Evolutionary conservation across 2,113 vertebrate genomes (phyloP), one percentile per base, ranked within the genome.

Genomic region (Drymodes brunneopygia): DNA sequence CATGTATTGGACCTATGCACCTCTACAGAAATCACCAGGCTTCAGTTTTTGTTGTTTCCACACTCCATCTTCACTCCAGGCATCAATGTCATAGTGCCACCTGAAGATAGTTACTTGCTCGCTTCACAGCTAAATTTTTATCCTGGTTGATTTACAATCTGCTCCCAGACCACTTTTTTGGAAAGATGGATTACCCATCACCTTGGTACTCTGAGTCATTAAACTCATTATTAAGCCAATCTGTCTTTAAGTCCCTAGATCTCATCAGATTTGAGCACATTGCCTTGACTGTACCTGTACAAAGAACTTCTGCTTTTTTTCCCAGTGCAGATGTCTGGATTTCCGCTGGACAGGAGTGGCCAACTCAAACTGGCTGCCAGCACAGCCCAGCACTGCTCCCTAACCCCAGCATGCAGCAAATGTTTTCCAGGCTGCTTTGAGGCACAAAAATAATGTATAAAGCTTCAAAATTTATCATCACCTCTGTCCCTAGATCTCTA

Each of bases 261-360:
- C 38, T 88, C 47, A 70, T 22, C 38, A n/a, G 25, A 22, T 81
- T 84, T 78, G 54, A 81, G 74, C 7, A 13, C 42, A 18, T 24
- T 74, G 31, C n/a, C 29, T 61, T 57, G 11, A 8, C n/a, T 38
- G 12, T 36, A 57, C 10, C 50, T 48, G 44, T 73, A 47, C 15
- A 82, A 66, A 79, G 21, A 35, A n/a, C 20, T 62, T 3, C 1
- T 35, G 45, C 16, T 54, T 66, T 70, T 90, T 79, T 28, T 33
- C 3, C 42, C 23, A 25, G 2, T 15, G 5, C 17, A 7, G 11
- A 2, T 11, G 12, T n/a, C 51, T 65, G 24, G 45, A 57, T 48
- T 51, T 50, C 14, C 50, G 29, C 36, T 50, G 19, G 2, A 5
- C 1, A 1, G 19, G 17, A n/a, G 12, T 3, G 1, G 20, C n/a